These are phyloP conservation scores for Dinocampus coccinellae DNA, from an alignment of 2,888 invertebrate genomes.

Conservation along the genomic window DNA sequence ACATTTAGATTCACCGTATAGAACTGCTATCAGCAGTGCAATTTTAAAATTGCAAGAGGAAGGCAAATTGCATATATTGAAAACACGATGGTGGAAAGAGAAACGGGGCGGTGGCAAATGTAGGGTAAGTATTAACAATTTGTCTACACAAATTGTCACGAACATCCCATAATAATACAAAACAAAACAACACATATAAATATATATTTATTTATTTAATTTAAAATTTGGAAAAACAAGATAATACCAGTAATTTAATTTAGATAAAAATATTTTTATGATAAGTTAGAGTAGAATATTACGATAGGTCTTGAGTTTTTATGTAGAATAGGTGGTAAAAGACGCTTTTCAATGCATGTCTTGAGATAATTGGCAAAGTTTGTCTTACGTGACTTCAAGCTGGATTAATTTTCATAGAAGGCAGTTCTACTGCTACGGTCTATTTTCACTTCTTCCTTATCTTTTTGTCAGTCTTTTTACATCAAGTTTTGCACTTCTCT, in stretches of 20 bases:
- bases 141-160: slow-evolving; percentile 13
- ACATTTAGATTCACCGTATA: slow-evolving; percentile 89
- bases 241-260: slow-evolving; percentile 1
- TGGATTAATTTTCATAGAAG: slow-evolving; percentile 40
- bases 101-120: slow-evolving; percentile 91
- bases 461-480: background rate
- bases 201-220: background rate
- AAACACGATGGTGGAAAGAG: slow-evolving; percentile 98
- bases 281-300: background rate
- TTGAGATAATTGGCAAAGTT: slow-evolving; percentile 43
- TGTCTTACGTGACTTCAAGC: slow-evolving; percentile 43
- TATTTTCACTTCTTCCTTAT: slow-evolving; percentile 4
- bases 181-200: background rate
- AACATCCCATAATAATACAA: background rate
- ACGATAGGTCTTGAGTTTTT: background rate
- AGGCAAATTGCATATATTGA: slow-evolving; percentile 91
- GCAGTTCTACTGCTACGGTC: slow-evolving; percentile 18
- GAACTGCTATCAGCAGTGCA: slow-evolving; percentile 93
- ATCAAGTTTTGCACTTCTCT: background rate
- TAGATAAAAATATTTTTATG: background rate
- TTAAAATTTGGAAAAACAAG: background rate
- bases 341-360: slow-evolving; percentile 26
- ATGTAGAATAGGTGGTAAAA: slow-evolving; percentile 13
- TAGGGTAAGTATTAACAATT: slow-evolving; percentile 73
- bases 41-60: slow-evolving; percentile 96